A percentile compares a stretch with the other conserved stretches of the same genome.
phyloP scores from a whole-genome alignment of 2,888 invertebrate genomes.

The Eristalis arbustorum region DNA sequence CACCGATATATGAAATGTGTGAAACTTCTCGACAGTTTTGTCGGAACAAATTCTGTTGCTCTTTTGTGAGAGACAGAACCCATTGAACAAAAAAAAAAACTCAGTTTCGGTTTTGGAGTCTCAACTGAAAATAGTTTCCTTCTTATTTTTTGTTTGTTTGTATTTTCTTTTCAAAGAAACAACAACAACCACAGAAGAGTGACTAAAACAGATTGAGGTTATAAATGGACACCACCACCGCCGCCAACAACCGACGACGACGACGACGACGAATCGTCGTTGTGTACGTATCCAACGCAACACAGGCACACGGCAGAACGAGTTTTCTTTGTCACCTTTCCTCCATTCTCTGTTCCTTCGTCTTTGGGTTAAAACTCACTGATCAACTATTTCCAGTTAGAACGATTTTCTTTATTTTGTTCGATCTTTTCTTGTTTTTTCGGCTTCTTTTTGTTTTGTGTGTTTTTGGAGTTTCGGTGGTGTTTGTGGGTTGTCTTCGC shows the following conservation, averaged over 20 bases:
- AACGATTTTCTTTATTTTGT: not conserved
- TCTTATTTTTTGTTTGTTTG: too few species aligned
- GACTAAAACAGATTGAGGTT: conserved; percentile 9
- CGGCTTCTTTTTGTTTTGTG: too few species aligned
- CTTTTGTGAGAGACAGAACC: too few species aligned
- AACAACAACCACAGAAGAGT: not conserved
- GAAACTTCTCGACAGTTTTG: too few species aligned
- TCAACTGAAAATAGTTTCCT: not conserved
- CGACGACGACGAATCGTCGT: not conserved
- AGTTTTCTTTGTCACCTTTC: not conserved
- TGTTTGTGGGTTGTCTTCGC: not conserved
- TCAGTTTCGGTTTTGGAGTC: not conserved
- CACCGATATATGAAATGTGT: too few species aligned
- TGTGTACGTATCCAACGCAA: not conserved
- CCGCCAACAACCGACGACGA: not conserved
- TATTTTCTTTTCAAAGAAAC: not conserved
- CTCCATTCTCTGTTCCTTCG: not conserved
- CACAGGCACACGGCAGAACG: not conserved
- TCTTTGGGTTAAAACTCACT: not conserved
- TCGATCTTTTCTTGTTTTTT: not conserved
- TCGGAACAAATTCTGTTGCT: too few species aligned
- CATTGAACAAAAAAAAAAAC: too few species aligned
- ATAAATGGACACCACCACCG: conserved; percentile 1
- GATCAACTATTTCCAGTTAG: not conserved
- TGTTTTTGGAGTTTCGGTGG: not conserved